Conservation (phyloP, 2,888 invertebrate genomes). For the Chloromyia formosa region DNA sequence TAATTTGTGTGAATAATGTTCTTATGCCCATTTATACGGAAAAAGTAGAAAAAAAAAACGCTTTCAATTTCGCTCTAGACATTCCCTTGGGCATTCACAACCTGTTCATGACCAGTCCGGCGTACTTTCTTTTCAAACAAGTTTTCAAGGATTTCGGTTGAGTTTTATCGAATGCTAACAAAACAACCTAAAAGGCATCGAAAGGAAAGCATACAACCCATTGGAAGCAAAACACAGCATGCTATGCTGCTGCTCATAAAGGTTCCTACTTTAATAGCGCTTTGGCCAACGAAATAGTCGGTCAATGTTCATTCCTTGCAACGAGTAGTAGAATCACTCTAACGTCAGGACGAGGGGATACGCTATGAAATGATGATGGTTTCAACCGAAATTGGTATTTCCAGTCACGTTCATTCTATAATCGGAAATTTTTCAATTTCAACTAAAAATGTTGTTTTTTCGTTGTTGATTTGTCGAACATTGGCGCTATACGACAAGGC, state of each 20-base stretch:
- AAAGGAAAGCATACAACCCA: not conserved
- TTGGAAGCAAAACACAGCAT: not conserved
- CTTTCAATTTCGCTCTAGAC: not conserved
- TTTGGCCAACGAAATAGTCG: not conserved
- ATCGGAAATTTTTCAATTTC: conserved; percentile 50
- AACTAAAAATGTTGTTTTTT: conserved; percentile 49
- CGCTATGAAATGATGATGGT: conserved; percentile 6
- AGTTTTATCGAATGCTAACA: not conserved
- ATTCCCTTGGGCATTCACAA: not conserved
- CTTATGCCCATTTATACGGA: too few relatives aligned
- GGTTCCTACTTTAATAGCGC: conserved; percentile 1
- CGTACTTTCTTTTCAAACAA: not conserved
- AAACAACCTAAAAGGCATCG: not conserved
- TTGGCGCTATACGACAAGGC: conserved; percentile 8
- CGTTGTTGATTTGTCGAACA: conserved; percentile 48
- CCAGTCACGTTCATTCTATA: conserved; percentile 49
- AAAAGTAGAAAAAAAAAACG: not conserved
- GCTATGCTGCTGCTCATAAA: not conserved
- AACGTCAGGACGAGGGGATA: not conserved
- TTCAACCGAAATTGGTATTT: conserved; percentile 46
- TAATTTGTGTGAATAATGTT: too few relatives aligned
- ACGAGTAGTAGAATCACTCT: not conserved
- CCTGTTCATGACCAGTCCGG: not conserved
- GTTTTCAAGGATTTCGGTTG: not conserved
- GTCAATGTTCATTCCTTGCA: not conserved